Evolutionary conservation across 2,888 invertebrate species (phyloP), one percentile per base, ranked within the genome.

Genomic region (Gymnoscelis rufifasciata): DNA sequence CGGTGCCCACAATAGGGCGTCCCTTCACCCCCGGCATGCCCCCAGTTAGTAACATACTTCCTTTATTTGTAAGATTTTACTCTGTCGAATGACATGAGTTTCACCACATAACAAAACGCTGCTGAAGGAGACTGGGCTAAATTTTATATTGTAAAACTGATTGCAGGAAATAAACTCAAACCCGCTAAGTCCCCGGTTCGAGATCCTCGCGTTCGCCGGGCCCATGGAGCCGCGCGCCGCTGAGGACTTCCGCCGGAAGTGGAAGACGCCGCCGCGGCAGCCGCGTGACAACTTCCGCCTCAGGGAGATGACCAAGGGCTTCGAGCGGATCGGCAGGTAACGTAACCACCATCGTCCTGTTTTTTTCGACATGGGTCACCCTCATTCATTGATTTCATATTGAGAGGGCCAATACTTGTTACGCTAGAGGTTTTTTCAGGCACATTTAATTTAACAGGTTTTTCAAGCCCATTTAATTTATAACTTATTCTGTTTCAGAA

Each of bases 121-220:
- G 23, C 6, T 23, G 23, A 23, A n/a, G n/a, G n/a, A n/a, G n/a
- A n/a, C n/a, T n/a, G n/a, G n/a, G n/a, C n/a, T n/a, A n/a, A n/a
- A n/a, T n/a, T n/a, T n/a, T n/a, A n/a, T n/a, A n/a, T n/a, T n/a
- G n/a, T n/a, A n/a, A n/a, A n/a, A n/a, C n/a, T n/a, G n/a, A 67
- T 44, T 29, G 1, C 64, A 94, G 94, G 90, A 89, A 28, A 78
- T 93, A 47, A 91, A 91, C 65, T 68, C 60, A 7, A 92, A 94
- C 74, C 92, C 92, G 0, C 76, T 94, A 7, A 92, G 90, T 60
- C 93, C 94, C 0, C 90, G 92, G 36, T 73, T 93, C 59, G 93
- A 94, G 88, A 93, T 96, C 56, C 92, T 92, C 65, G 97, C 97
- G 0, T 93, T 93, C 80, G 97, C 97, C 6, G 98, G 98, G 0